Conservation (phyloP, 2,888 invertebrate species). For the Carterocephalus palaemon region DNA sequence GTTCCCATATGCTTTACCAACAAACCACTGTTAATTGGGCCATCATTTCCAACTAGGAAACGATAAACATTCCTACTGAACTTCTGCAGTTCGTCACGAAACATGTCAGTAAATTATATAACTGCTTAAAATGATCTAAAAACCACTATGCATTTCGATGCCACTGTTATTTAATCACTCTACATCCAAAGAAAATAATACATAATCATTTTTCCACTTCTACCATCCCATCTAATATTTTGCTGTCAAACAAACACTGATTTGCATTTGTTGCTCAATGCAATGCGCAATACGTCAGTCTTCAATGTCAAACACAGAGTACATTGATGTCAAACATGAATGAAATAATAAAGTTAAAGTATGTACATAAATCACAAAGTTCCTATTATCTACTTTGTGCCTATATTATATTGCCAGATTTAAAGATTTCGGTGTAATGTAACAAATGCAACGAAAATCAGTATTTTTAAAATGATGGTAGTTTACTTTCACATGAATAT, state of each 20-base stretch:
- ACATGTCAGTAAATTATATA: slow-evolving; percentile 34
- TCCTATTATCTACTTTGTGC: too few relatives aligned
- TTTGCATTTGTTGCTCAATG: too few relatives aligned
- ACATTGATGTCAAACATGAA: too few relatives aligned
- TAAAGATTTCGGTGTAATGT: too few relatives aligned
- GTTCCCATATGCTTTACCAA: slow-evolving; percentile 80
- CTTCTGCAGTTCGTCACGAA: slow-evolving; percentile 43
- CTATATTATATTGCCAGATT: too few relatives aligned
- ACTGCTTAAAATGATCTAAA: background rate
- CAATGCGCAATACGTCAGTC: too few relatives aligned
- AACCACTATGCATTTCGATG: background rate
- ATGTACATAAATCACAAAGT: too few relatives aligned
- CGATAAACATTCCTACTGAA: slow-evolving; percentile 45
- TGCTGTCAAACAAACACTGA: slow-evolving; percentile 6
- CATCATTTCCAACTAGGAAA: slow-evolving; percentile 41
- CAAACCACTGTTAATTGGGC: slow-evolving; percentile 42
- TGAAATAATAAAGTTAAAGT: too few relatives aligned
- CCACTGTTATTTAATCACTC: slow-evolving; percentile 14
- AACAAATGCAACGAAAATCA: too few relatives aligned
- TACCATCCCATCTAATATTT: slow-evolving; percentile 11
- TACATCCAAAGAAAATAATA: slow-evolving; percentile 12
- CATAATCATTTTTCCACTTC: slow-evolving; percentile 1
- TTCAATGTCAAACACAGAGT: too few relatives aligned
- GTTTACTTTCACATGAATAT: too few relatives aligned
- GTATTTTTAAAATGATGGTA: too few relatives aligned